phyloP scores from a whole-genome alignment of 2,888 invertebrate genomes.

The Cerastoderma edule region DNA sequence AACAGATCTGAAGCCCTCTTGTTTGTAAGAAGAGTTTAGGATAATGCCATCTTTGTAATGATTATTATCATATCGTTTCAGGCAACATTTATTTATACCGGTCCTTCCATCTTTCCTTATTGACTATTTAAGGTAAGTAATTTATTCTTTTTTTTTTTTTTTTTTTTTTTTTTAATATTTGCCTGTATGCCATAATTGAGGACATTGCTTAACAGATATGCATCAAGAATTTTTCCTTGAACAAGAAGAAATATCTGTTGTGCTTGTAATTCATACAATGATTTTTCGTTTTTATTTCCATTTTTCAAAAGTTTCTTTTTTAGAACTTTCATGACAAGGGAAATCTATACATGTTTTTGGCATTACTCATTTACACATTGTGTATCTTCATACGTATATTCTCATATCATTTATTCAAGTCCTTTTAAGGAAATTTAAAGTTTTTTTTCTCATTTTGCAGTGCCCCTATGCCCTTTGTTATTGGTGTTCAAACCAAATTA shows the following conservation, averaged over 20 bases:
- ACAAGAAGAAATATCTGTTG: neutral
- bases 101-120: constrained; percentile 94
- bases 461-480: constrained; percentile 99
- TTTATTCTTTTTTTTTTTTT: neutral
- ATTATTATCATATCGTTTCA: constrained; percentile 62
- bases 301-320: neutral
- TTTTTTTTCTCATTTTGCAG: constrained; percentile 69
- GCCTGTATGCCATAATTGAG: no score
- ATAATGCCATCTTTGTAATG: neutral
- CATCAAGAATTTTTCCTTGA: neutral
- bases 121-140: constrained; percentile 86
- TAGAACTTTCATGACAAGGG: neutral
- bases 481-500: constrained; percentile 95
- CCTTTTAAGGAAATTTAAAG: constrained; percentile 5
- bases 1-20: no score
- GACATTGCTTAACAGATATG: no score
- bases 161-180: no score
- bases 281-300: no score
- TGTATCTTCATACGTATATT: no score
- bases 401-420: no score
- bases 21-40: no score
- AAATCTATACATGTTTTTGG: no score
- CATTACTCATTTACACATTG: no score
- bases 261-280: no score
- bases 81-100: constrained; percentile 98